These are phyloP conservation scores for Casuarius casuarius DNA, from an alignment of 2,113 vertebrate species.

Conservation along the genomic window DNA sequence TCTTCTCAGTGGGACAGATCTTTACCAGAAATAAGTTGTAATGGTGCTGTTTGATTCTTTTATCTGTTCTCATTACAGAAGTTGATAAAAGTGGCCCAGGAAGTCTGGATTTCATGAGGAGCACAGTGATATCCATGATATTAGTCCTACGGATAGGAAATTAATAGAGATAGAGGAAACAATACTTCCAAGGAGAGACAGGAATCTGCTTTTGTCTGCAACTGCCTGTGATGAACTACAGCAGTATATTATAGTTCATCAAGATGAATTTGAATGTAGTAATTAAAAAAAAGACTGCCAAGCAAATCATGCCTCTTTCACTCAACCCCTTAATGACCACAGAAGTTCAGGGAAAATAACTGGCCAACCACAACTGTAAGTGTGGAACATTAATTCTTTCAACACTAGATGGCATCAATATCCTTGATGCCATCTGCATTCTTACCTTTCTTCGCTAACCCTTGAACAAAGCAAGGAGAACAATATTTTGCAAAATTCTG, in stretches of 20 bases:
- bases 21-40: neutral
- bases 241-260: neutral
- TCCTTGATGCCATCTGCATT: neutral
- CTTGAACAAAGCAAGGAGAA: neutral
- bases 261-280: neutral
- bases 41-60: neutral
- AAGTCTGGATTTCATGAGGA: neutral
- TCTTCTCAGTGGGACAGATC: neutral
- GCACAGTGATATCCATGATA: neutral
- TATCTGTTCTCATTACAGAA: neutral
- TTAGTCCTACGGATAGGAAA: neutral
- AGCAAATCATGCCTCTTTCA: neutral
- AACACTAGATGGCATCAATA: constrained; percentile 57
- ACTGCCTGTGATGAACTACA: neutral
- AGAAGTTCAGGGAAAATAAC: neutral
- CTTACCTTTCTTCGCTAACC: neutral
- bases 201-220: neutral
- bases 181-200: neutral
- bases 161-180: neutral
- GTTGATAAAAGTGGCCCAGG: neutral
- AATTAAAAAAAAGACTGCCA: neutral
- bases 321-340: neutral
- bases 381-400: neutral
- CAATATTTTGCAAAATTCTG: neutral
- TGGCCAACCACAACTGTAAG: neutral